These are phyloP conservation scores for Iguana delicatissima DNA, from an alignment of 2,797 vertebrate genomes.

Conservation along the genomic window DNA sequence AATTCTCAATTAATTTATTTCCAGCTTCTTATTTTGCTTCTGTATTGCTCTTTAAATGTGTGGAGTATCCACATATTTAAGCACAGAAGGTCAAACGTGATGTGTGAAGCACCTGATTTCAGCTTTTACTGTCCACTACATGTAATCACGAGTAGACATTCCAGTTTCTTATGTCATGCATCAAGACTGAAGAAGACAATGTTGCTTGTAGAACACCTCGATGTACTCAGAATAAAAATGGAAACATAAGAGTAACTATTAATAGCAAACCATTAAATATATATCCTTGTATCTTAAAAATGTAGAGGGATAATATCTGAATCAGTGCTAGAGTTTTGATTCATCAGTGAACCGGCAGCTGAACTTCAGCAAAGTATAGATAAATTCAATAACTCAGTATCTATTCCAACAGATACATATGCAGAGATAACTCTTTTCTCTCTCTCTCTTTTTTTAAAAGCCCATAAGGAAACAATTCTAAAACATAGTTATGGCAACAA, in stretches of 20 bases:
- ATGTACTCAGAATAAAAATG: no score
- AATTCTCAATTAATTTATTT: not conserved
- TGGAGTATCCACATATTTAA: not conserved
- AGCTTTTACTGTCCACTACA: not conserved
- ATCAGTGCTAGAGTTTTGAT: not conserved
- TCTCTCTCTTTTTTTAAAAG: not conserved
- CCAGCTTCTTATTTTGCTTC: not conserved
- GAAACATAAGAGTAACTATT: no score
- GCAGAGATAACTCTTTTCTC: no score
- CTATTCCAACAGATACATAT: not conserved
- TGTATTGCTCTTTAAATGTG: not conserved
- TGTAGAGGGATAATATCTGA: not conserved
- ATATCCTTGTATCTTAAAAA: not conserved
- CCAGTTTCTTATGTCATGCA: not conserved
- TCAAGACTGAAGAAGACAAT: not conserved
- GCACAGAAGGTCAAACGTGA: not conserved
- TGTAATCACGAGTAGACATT: not conserved
- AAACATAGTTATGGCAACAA: not conserved
- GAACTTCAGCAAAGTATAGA: no score
- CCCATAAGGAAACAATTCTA: not conserved
- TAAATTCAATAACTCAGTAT: not conserved
- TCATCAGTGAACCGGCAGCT: not conserved
- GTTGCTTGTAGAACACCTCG: not conserved
- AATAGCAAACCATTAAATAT: not conserved
- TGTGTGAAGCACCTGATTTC: not conserved